phyloP scores from a whole-genome alignment of 2,797 vertebrate species.

The Oceanodroma leucorhoa region DNA sequence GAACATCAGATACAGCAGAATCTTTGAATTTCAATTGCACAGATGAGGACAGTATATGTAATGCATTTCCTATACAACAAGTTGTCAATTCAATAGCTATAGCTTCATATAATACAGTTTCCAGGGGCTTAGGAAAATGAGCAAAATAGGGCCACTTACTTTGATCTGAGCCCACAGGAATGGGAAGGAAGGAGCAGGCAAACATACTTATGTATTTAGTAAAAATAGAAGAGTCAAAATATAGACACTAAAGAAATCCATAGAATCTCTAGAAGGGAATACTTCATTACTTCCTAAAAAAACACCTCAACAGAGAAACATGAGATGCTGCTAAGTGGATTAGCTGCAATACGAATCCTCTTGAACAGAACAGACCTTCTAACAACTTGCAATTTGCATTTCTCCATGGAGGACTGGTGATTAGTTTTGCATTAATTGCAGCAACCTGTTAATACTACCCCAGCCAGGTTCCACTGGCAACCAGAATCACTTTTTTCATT shows the following conservation, averaged over 20 bases:
- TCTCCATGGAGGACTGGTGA: slow-evolving; percentile 26
- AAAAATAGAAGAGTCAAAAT: background rate
- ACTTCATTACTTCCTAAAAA: background rate
- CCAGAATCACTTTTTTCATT: background rate
- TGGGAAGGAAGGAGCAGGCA: background rate
- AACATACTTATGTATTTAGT: background rate
- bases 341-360: slow-evolving; percentile 44
- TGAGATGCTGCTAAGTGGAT: slow-evolving; percentile 44
- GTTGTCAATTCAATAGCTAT: background rate
- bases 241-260: background rate
- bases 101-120: background rate
- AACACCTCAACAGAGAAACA: slow-evolving; percentile 11
- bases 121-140: background rate
- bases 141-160: background rate
- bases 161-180: background rate
- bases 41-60: background rate
- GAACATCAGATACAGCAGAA: background rate
- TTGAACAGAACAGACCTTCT: slow-evolving; percentile 41
- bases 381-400: slow-evolving; percentile 55
- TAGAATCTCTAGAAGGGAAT: background rate
- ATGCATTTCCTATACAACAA: background rate
- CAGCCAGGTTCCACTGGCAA: background rate
- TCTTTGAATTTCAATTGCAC: background rate
- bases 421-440: slow-evolving; percentile 62
- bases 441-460: slow-evolving; percentile 38